Evolutionary conservation across 2,113 vertebrate genomes (phyloP), one percentile per base, ranked within the genome.

Genomic region (Pluvianellus socialis): DNA sequence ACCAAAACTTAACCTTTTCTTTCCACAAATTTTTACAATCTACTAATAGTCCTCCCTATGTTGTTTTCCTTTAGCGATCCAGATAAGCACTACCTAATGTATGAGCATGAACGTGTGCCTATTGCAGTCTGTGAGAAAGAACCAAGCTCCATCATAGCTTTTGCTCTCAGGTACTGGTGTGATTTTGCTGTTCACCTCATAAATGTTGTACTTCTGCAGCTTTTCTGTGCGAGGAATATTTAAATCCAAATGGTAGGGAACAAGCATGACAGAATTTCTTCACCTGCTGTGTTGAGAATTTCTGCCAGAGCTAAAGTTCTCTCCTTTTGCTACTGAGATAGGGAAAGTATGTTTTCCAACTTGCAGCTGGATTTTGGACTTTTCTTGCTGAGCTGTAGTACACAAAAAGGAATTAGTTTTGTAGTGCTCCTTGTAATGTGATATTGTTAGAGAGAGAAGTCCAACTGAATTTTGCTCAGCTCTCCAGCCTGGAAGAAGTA

Each of bases 41-140:
- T 68, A 14, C 70, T 88, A 27, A 97, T 15, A 30, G 9, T 80
- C 15, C 56, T 24, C 32, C 22, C 27, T 92, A 1, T 88, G 30
- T 95, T 14, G 4, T 90, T 94, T 95, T 92, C 35, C 12, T 93
- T 83, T 98, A 99, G 99, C 85, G 99, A 99, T 35, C 99, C 99
- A 7, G 99, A 99, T 97, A 99, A 99, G 79, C 99, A 99, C 91
- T 99, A 99, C 85, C 98, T 99, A 74, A 99, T 99, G 99, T 99
- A 99, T 27, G 99, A 99, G 75, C 99, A 99, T 4, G 99, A 99
- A 86, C 98, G 99, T 7, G 99, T 99, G 6, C 99, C 99, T 83
- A 99, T 99, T 74, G 99, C 99, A 1, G 99, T 99, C 90, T 99
- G 99, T 55, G 99, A 99, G 98, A 99, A 98, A 84, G 99, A 99